Evolutionary conservation across 2,113 vertebrate genomes (phyloP), one percentile per base, ranked within the genome.

Genomic region (Mesitornis unicolor): DNA sequence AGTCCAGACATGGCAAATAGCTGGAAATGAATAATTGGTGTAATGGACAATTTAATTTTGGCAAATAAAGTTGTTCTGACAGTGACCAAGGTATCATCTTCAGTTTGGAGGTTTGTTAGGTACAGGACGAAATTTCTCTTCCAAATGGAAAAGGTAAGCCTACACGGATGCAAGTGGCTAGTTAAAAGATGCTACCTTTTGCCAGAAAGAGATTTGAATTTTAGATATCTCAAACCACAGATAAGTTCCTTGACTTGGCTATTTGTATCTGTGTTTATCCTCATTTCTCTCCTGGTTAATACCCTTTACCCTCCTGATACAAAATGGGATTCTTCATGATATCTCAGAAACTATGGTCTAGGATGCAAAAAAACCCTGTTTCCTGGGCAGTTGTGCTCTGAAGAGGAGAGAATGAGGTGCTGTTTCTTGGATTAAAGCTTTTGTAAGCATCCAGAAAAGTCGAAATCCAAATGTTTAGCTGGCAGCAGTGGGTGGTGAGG

Each of bases 381-480:
- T 65, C 25, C 33, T 74, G 20, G 18, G 26, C 18, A n/a, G 35
- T 9, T 59, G 20, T 64, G 7, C 18, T 60, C 28, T 38, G 36
- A 56, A 73, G 48, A 45, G 28, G 31, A 77, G 81, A 84, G 31
- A 79, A 45, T 2, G 51, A 88, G 68, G 79, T 77, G 68, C 42
- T 1, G 0, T 77, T 93, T 93, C 83, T 93, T 86, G 86, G 54
- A 74, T 81, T 42, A 70, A 50, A 90, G 68, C 19, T 80, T 77
- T 84, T 47, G n/a, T 42, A 65, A 86, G 79, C 92, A 89, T 96
- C 76, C 89, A 95, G 86, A 81, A 90, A 47, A 93, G 90, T 75
- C 47, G 60, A 78, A 95, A 95, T 87, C 95, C 91, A 95, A 94
- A 94, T 94, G 91, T 95, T 96, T 68, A 94, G 61, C 77, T 96